Percentiles rank a stretch among this genome's conserved stretches.
These are phyloP conservation scores for Acronicta psi DNA, from an alignment of 2,888 invertebrate genomes.

Conservation along the genomic window DNA sequence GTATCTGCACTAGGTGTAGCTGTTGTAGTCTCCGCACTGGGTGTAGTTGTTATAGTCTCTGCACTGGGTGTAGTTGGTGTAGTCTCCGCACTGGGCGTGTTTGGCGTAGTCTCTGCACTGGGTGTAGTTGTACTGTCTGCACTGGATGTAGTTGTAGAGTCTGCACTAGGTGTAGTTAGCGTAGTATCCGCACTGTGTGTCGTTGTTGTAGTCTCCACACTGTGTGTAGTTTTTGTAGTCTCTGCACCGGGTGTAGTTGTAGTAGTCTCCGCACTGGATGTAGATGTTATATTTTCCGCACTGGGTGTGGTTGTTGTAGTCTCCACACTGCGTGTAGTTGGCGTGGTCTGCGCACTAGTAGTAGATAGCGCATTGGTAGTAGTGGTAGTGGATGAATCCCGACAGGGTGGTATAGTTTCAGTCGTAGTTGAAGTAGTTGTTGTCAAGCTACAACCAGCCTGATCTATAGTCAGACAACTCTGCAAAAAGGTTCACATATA, in stretches of 20 bases:
- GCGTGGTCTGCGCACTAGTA: background rate
- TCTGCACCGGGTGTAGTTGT: background rate
- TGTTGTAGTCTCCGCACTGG: background rate
- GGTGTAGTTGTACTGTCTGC: background rate
- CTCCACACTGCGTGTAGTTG: slow-evolving; percentile 2
- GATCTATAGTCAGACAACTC: no score
- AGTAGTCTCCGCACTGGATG: background rate
- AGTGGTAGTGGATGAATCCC: background rate
- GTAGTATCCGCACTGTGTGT: background rate
- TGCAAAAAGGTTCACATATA: no score
- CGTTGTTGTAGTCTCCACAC: background rate
- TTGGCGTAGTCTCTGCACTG: background rate
- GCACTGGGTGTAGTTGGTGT: background rate
- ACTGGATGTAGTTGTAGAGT: background rate
- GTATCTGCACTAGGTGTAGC: slow-evolving; percentile 1
- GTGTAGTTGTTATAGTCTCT: background rate
- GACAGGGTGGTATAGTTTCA: no score
- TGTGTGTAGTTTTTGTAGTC: background rate
- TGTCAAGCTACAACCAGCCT: background rate
- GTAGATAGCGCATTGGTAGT: background rate
- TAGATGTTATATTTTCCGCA: background rate
- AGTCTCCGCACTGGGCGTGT: background rate
- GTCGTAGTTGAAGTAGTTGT: background rate
- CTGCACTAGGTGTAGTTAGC: background rate
- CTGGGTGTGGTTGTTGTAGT: background rate